Conservation (phyloP, 2,888 invertebrate genomes). For the Caenorhabditis sp. region DNA sequence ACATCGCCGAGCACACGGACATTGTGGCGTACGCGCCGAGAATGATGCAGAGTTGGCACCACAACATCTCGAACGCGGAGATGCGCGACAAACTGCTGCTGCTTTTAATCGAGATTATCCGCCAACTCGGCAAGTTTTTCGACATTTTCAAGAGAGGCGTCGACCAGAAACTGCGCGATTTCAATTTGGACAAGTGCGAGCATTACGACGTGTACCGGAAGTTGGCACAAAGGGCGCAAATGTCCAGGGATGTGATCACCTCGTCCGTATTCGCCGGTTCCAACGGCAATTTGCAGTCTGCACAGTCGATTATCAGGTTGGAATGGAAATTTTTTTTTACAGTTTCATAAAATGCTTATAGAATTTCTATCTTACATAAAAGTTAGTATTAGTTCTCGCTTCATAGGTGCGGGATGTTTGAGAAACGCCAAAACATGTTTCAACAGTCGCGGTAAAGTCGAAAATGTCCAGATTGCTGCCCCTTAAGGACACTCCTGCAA, state of each 20-base stretch:
- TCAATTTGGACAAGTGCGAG: constrained; percentile 80
- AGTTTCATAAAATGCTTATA: too few species aligned
- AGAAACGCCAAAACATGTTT: too few species aligned
- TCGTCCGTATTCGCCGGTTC: constrained; percentile 22
- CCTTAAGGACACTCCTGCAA: too few species aligned
- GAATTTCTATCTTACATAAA: too few species aligned
- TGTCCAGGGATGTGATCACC: constrained; percentile 39
- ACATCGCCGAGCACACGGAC: constrained; percentile 84
- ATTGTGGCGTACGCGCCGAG: constrained; percentile 85
- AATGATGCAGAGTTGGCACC: constrained; percentile 93
- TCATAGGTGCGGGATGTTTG: too few species aligned
- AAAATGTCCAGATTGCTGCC: too few species aligned
- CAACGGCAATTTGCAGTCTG: constrained; percentile 16
- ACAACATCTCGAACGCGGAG: constrained; percentile 83
- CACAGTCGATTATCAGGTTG: constrained; percentile 12
- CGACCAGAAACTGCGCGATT: constrained; percentile 87
- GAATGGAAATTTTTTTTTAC: too few species aligned
- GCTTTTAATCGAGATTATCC: constrained; percentile 65
- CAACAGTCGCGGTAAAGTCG: too few species aligned
- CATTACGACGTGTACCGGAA: constrained; percentile 38
- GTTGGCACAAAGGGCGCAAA: constrained; percentile 44
- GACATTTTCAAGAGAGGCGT: constrained; percentile 93
- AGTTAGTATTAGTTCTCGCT: too few species aligned
- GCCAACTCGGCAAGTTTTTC: constrained; percentile 88
- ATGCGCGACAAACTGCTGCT: constrained; percentile 66